These are phyloP conservation scores for Drosophila repleta DNA, from an alignment of 1,140 invertebrate species.

Conservation along the genomic window DNA sequence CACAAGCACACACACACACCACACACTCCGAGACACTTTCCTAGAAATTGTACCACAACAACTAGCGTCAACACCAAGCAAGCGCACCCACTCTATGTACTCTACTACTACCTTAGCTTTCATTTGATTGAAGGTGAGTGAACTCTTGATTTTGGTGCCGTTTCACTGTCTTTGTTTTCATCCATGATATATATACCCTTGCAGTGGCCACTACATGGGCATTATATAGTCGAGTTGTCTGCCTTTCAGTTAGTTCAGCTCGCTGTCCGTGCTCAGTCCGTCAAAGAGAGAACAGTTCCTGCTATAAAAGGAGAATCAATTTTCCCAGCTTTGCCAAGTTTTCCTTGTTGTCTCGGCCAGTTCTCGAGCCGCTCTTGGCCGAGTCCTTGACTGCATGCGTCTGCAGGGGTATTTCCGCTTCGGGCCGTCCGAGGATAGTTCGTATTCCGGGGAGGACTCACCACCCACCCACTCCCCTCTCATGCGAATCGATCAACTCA, in stretches of 20 bases:
- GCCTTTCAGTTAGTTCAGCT: not conserved
- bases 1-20: not conserved
- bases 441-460: not conserved
- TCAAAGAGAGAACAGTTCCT: no score
- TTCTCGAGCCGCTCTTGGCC: not conserved
- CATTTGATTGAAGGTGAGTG: constrained; percentile 31
- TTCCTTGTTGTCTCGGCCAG: no score
- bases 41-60: constrained; percentile 10
- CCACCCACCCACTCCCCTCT: no score
- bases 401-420: constrained; percentile 4
- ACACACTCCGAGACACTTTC: constrained; percentile 2
- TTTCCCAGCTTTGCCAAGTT: no score
- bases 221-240: no score
- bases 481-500: constrained; percentile 1
- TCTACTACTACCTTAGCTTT: constrained; percentile 27
- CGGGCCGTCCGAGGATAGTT: not conserved
- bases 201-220: not conserved
- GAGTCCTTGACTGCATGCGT: not conserved
- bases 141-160: constrained; percentile 28
- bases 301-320: no score
- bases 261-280: no score
- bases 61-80: constrained; percentile 21
- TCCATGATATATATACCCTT: constrained; percentile 1
- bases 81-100: constrained; percentile 23
- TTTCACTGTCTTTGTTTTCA: constrained; percentile 6